A percentile compares a stretch with the other conserved stretches of the same genome.
These are phyloP conservation scores for Caenorhabditis sulstoni DNA, from an alignment of 2,888 invertebrate genomes.

Conservation along the genomic window DNA sequence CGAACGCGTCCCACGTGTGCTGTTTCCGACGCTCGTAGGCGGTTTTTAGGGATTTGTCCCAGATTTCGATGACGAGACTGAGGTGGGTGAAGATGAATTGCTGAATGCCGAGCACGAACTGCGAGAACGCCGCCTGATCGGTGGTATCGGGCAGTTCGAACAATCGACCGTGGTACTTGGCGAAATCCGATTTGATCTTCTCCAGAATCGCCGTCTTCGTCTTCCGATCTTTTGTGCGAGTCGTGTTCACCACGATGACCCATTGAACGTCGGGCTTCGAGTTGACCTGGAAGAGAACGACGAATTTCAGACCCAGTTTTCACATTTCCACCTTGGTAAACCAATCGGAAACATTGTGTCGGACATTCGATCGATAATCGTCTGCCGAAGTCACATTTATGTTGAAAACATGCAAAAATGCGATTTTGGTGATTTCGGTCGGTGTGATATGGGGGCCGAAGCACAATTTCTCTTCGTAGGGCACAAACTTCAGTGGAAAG, in stretches of 20 bases:
- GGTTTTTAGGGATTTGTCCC: constrained; percentile 61
- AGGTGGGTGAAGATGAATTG: constrained; percentile 60
- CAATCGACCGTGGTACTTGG: constrained; percentile 45
- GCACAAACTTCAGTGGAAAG: constrained; percentile 70
- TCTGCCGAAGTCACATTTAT: constrained; percentile 73
- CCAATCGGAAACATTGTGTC: constrained; percentile 78
- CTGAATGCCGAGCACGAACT: constrained; percentile 61
- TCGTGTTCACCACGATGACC: constrained; percentile 77
- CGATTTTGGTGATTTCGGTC: constrained; percentile 60
- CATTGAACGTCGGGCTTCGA: constrained; percentile 72
- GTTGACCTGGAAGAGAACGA: constrained; percentile 44
- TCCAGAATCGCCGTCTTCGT: constrained; percentile 72
- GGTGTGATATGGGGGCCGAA: constrained; percentile 61
- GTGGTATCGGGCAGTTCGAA: constrained; percentile 69
- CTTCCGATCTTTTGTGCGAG: constrained; percentile 75
- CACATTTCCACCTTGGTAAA: constrained; percentile 66
- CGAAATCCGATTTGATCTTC: constrained; percentile 67
- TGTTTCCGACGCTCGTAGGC: constrained; percentile 45
- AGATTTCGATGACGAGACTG: constrained; percentile 63
- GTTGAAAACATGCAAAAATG: constrained; percentile 77
- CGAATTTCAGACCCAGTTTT: neutral
- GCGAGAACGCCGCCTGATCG: constrained; percentile 65
- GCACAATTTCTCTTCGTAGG: constrained; percentile 68
- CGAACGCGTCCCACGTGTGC: constrained; percentile 39
- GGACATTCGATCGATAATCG: constrained; percentile 74